Evolutionary conservation across 2,797 vertebrate species (phyloP).

Genomic region (Pseudochaenichthys georgianus): DNA sequence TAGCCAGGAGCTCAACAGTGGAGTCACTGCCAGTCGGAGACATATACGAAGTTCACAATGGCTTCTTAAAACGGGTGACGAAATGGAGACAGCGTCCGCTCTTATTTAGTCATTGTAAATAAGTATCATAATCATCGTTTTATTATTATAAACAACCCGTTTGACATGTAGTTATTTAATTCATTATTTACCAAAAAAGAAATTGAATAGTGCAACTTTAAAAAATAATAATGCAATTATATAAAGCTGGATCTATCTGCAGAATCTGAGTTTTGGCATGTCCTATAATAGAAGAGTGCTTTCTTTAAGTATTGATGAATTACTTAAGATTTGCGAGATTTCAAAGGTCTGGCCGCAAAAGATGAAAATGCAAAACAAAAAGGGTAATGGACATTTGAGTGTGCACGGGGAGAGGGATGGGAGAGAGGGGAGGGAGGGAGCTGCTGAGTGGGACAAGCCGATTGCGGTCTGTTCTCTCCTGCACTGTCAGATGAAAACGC

Average conservation of each 20-base stretch:
- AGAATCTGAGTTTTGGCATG: conserved; percentile 32
- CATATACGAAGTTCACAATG: too few species aligned
- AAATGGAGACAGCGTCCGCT: too few species aligned
- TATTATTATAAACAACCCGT: too few species aligned
- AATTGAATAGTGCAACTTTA: background rate
- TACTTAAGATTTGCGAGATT: conserved; percentile 61
- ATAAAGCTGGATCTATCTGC: conserved; percentile 32
- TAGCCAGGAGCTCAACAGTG: too few species aligned
- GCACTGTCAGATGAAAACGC: conserved; percentile 80
- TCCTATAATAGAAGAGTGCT: conserved; percentile 46
- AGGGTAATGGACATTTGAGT: conserved; percentile 46
- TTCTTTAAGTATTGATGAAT: conserved; percentile 53
- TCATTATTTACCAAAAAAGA: background rate
- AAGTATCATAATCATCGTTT: too few species aligned
- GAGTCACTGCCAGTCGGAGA: too few species aligned
- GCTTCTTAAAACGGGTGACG: too few species aligned
- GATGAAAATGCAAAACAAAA: conserved; percentile 70
- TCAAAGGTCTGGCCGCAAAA: conserved; percentile 61
- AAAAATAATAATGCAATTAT: background rate
- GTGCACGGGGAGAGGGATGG: background rate
- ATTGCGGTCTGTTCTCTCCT: conserved; percentile 68
- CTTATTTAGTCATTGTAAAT: too few species aligned
- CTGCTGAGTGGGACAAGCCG: conserved; percentile 62
- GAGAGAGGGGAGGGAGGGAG: conserved; percentile 26
- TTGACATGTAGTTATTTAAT: background rate